Percentiles rank a stretch among this genome's conserved stretches.
Evolutionary conservation across 1,140 invertebrate genomes (phyloP).

Genomic region (Batillaria attramentaria): DNA sequence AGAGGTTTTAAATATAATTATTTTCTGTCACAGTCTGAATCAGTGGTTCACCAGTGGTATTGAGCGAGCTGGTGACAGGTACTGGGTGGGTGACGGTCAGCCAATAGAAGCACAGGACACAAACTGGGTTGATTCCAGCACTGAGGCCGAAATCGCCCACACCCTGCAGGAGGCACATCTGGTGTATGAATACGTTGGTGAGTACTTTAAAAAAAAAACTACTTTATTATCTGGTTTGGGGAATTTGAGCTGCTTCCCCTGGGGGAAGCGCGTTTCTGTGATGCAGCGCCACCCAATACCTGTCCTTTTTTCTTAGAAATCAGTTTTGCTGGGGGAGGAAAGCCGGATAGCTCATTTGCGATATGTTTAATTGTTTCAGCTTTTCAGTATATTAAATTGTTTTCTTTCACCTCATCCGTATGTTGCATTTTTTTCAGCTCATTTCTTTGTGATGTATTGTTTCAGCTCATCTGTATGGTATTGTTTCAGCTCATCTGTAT

Average conservation of each 20-base stretch:
- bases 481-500: background rate
- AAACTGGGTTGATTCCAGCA: background rate
- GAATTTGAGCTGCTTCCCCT: no score
- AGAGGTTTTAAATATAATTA: background rate
- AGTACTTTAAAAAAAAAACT: background rate
- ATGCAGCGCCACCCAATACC: background rate
- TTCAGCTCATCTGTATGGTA: background rate
- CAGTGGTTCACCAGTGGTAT: constrained; percentile 52
- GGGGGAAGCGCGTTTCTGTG: no score
- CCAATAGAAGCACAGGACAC: constrained; percentile 1
- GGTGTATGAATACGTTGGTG: constrained; percentile 22
- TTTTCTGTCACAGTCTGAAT: constrained; percentile 20
- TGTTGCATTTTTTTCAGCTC: background rate
- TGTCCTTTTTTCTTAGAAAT: background rate
- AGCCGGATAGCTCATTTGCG: background rate
- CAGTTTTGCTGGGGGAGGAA: background rate
- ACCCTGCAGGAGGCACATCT: background rate
- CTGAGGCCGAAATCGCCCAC: background rate
- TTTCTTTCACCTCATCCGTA: background rate
- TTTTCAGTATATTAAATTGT: background rate
- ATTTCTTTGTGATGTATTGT: background rate
- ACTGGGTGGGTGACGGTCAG: constrained; percentile 49
- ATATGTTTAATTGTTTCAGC: background rate
- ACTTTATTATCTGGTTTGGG: background rate
- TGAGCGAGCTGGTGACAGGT: constrained; percentile 27